Evolutionary conservation across 2,797 vertebrate genomes (phyloP).

Genomic region (Austrolebias charrua): DNA sequence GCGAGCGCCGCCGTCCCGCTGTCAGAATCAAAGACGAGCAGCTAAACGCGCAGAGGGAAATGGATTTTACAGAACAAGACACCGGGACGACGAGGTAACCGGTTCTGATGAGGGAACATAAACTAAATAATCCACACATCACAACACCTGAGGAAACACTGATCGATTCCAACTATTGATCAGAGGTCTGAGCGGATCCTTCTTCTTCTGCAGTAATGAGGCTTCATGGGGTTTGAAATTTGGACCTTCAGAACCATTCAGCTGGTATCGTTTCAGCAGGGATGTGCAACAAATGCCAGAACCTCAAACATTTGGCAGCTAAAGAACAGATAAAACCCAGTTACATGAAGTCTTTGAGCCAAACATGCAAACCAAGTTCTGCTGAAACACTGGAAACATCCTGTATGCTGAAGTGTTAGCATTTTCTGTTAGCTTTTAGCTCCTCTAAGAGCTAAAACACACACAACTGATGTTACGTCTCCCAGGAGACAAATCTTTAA

Average conservation of each 20-base stretch:
- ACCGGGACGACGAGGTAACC: neutral
- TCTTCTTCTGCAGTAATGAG: conserved; percentile 53
- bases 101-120: neutral
- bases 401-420: no score
- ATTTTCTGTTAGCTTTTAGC: no score
- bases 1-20: conserved; percentile 4
- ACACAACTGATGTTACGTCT: no score
- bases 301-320: neutral
- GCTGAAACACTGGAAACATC: no score
- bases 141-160: conserved; percentile 37
- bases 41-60: conserved; percentile 11
- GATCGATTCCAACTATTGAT: conserved; percentile 55
- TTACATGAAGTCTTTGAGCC: no score
- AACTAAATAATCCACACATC: conserved; percentile 8
- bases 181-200: conserved; percentile 32
- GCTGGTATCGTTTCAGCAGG: conserved; percentile 14
- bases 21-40: conserved; percentile 22
- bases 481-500: no score
- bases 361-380: no score
- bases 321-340: no score
- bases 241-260: conserved; percentile 27
- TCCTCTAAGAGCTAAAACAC: no score
- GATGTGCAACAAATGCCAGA: neutral
- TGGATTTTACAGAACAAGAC: neutral
- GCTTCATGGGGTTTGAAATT: conserved; percentile 48